Evolutionary conservation across 2,113 vertebrate species (phyloP).

Genomic region (Amia ocellicauda): DNA sequence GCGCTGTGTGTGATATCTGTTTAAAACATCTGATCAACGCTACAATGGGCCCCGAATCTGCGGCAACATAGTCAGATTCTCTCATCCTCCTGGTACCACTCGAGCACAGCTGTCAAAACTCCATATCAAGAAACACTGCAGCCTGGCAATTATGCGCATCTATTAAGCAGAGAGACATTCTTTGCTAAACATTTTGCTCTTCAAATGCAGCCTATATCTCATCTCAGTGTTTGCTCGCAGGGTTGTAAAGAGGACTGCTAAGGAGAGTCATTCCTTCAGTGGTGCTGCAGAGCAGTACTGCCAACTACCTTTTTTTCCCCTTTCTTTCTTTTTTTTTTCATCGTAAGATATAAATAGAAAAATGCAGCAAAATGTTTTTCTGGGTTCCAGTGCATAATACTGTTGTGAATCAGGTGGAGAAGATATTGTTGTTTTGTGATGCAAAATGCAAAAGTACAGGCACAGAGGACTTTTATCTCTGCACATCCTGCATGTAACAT

Average conservation of each 20-base stretch:
- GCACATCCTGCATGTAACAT: no score
- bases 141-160: constrained; percentile 50
- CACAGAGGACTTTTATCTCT: no score
- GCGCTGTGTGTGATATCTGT: constrained; percentile 12
- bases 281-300: not conserved
- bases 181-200: constrained; percentile 33
- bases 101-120: constrained; percentile 39
- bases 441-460: no score
- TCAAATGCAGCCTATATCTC: constrained; percentile 38
- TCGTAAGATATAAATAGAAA: not conserved
- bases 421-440: no score
- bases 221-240: constrained; percentile 28
- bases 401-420: no score
- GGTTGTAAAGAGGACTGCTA: not conserved
- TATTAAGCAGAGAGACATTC: constrained; percentile 42
- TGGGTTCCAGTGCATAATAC: no score
- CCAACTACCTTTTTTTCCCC: not conserved
- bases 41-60: constrained; percentile 6
- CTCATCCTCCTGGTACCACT: constrained; percentile 24
- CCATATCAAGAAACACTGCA: constrained; percentile 37
- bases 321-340: not conserved
- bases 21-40: constrained; percentile 13
- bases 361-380: no score
- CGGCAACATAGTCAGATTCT: constrained; percentile 1
- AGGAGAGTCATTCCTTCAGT: not conserved